These are phyloP conservation scores for Euura saliciscinereae DNA, from an alignment of 1,140 invertebrate genomes.

Conservation along the genomic window DNA sequence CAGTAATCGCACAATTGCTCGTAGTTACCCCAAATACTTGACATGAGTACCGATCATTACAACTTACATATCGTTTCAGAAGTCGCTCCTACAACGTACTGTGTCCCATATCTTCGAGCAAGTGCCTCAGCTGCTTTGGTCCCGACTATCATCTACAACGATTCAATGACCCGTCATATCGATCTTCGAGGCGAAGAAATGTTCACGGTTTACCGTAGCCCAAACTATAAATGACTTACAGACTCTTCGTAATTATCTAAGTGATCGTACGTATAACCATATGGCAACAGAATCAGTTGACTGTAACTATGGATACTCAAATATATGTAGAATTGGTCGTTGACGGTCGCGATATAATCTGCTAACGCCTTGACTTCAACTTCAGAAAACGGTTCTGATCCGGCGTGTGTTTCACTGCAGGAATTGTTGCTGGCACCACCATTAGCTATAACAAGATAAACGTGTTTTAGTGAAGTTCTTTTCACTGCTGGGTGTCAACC, in stretches of 20 bases:
- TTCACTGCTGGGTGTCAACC: no score
- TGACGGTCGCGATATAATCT: conserved; percentile 52
- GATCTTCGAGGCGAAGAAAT: no score
- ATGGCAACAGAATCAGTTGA: conserved; percentile 65
- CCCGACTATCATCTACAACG: neutral
- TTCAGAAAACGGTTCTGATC: conserved; percentile 70
- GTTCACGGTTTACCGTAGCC: no score
- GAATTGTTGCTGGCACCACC: conserved; percentile 65
- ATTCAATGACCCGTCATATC: no score
- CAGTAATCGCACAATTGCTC: neutral
- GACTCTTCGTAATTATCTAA: conserved; percentile 63
- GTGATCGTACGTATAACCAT: conserved; percentile 55
- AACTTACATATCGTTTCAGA: conserved; percentile 53
- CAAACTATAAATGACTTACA: conserved; percentile 40
- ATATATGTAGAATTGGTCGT: conserved; percentile 60
- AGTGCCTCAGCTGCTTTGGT: conserved; percentile 53
- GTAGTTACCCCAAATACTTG: neutral
- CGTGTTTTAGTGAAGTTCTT: no score
- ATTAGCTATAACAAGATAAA: conserved; percentile 37
- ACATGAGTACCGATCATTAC: neutral
- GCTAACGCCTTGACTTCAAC: conserved; percentile 64
- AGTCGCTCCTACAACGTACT: conserved; percentile 61
- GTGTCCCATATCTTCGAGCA: conserved; percentile 63
- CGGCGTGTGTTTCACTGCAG: conserved; percentile 68
- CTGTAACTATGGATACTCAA: conserved; percentile 67